Evolutionary conservation across 2,888 invertebrate species (phyloP).

Genomic region (Protophormia terraenovae): DNA sequence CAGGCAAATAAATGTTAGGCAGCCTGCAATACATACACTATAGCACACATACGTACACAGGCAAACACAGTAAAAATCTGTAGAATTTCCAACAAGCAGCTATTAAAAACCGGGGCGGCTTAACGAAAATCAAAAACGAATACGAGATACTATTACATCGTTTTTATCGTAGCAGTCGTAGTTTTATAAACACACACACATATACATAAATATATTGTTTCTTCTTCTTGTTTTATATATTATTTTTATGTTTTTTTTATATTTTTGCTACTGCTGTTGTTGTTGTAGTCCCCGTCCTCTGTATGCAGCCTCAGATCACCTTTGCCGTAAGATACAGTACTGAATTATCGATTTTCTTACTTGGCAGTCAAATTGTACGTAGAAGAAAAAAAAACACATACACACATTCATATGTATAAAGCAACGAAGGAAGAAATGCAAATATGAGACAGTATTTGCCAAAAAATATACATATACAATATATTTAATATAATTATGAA

Average conservation of each 20-base stretch:
- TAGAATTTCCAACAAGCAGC: constrained; percentile 55
- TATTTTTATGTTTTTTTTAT: constrained; percentile 1
- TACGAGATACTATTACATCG: constrained; percentile 70
- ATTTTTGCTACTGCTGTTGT: constrained; percentile 36
- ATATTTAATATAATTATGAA: neutral
- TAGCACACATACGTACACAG: constrained; percentile 39
- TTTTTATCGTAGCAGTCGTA: constrained; percentile 61
- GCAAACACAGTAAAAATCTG: constrained; percentile 41
- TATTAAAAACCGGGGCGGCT: constrained; percentile 68
- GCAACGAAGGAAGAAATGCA: constrained; percentile 6
- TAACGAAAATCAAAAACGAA: constrained; percentile 65
- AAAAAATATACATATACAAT: neutral
- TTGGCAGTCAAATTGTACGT: constrained; percentile 66
- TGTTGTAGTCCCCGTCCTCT: constrained; percentile 60
- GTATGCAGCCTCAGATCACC: constrained; percentile 74
- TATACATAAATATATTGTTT: neutral
- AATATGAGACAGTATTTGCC: constrained; percentile 28
- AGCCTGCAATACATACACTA: constrained; percentile 51
- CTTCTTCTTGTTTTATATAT: constrained; percentile 19
- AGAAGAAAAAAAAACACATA: constrained; percentile 34
- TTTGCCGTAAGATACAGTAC: constrained; percentile 80
- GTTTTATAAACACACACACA: constrained; percentile 18
- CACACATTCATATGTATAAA: neutral
- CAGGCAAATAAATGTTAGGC: constrained; percentile 21
- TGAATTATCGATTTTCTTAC: constrained; percentile 78